Evolutionary conservation across 1,140 invertebrate species (phyloP), one percentile per base, ranked within the genome.

Genomic region (Goniozus legneri): DNA sequence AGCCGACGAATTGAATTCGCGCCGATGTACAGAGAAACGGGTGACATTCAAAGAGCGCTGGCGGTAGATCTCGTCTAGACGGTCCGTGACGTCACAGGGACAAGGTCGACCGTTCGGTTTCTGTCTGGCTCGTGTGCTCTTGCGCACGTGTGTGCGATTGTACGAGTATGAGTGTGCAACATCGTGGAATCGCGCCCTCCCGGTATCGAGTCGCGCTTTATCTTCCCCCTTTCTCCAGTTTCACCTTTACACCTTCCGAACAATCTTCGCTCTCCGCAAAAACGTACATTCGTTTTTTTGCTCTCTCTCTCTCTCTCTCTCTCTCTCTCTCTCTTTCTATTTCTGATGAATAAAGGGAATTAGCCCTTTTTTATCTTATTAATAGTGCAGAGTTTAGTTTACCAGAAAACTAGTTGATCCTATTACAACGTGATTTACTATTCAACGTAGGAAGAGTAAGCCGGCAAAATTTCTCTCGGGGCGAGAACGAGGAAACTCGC

Each of bases 71-170:
- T 49, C 55, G 64, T 66, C 64, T 66, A 66, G 64, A 66, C 64
- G 47, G 55, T 48, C 39, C 39, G 46, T 63, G 60, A 63, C 58
- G 62, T 64, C 58, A 64, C 46, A 50, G 59, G n/a, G 60, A 57
- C 64, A 67, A 67, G 64, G 64, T 67, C 62, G 62, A 58, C 46
- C 37, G 49, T 51, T n/a, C n/a, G 43, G 60, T 52, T 54, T 59
- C 51, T 54, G 50, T 59, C 55, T 52, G 50, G 36, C 44, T 24
- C 21, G 24, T 27, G 24, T 27, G 24, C n/a, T n/a, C n/a, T 27
- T 4, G 24, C 24, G 10, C 24, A 6, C 4, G 4, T 27, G 24
- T 27, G 24, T 27, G 24, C n/a, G n/a, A n/a, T n/a, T n/a, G n/a
- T n/a, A n/a, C n/a, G n/a, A n/a, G n/a, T n/a, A n/a, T n/a, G 24